A percentile compares a stretch with the other conserved stretches of the same genome.
Conservation (phyloP, 2,797 vertebrate species). For the Tangara arthus region DNA sequence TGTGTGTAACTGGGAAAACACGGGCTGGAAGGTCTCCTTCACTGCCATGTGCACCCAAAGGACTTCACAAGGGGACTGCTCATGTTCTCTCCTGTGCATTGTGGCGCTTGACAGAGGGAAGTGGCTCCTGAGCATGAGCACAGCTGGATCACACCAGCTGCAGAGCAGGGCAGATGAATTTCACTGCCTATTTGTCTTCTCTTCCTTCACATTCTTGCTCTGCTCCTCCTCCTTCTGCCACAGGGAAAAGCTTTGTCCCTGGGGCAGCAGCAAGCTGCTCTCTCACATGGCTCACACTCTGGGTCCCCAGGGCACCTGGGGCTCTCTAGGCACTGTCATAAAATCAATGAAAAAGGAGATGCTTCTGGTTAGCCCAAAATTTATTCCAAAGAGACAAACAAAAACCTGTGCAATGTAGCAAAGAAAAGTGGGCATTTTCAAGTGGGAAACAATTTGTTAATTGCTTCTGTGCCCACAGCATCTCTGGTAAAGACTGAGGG, state of each 20-base stretch:
- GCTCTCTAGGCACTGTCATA: neutral
- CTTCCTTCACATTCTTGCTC: neutral
- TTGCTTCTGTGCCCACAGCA: neutral
- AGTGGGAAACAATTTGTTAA: neutral
- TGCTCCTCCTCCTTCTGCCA: neutral
- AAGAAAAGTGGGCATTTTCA: neutral
- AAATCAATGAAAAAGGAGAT: neutral
- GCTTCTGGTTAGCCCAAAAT: neutral
- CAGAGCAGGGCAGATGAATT: neutral
- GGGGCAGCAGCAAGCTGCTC: neutral
- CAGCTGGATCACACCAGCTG: neutral
- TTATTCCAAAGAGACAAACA: neutral
- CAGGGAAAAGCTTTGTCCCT: rapidly evolving
- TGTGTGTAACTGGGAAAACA: neutral
- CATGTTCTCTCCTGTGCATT: rapidly evolving
- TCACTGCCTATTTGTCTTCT: neutral
- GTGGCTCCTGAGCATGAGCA: neutral
- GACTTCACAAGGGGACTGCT: neutral
- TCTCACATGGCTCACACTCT: rapidly evolving
- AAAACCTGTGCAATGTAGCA: neutral
- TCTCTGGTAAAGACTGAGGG: neutral
- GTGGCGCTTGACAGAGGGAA: neutral
- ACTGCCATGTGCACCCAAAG: rapidly evolving
- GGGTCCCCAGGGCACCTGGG: neutral
- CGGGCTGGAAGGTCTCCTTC: neutral